Evolutionary conservation across 2,797 vertebrate genomes (phyloP).

Genomic region (Mus minutoides): DNA sequence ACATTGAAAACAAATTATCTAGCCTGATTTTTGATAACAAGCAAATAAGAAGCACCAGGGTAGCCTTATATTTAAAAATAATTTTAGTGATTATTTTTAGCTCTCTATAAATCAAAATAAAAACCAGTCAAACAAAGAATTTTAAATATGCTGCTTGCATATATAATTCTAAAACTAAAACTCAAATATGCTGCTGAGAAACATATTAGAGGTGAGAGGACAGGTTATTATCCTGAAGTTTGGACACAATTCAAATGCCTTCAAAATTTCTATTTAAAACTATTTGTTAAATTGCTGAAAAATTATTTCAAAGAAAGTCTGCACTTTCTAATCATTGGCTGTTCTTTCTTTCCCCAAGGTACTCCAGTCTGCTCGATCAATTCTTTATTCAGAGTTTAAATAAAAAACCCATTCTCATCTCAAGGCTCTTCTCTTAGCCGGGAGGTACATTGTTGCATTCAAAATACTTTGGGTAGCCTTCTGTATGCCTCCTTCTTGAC

Average conservation of each 20-base stretch:
- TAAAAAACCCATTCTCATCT: constrained; percentile 63
- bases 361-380: constrained; percentile 29
- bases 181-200: not conserved
- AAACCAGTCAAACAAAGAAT: constrained; percentile 17
- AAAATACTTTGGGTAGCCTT: not conserved
- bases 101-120: constrained; percentile 57
- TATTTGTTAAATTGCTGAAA: constrained; percentile 64
- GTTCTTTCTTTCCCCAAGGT: constrained; percentile 62
- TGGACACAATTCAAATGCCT: constrained; percentile 49
- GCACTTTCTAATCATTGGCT: constrained; percentile 63
- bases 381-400: constrained; percentile 68
- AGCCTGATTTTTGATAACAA: constrained; percentile 18
- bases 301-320: constrained; percentile 66
- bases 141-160: constrained; percentile 14
- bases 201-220: not conserved
- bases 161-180: constrained; percentile 60
- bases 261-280: constrained; percentile 59
- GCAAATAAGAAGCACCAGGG: not conserved
- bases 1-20: not conserved
- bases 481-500: not conserved
- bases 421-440: constrained; percentile 10
- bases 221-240: constrained; percentile 45
- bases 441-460: constrained; percentile 32
- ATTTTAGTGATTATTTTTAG: constrained; percentile 54
- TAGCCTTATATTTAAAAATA: not conserved